These are phyloP conservation scores for Pluvialis apricaria DNA, from an alignment of 2,113 vertebrate species.

Conservation along the genomic window DNA sequence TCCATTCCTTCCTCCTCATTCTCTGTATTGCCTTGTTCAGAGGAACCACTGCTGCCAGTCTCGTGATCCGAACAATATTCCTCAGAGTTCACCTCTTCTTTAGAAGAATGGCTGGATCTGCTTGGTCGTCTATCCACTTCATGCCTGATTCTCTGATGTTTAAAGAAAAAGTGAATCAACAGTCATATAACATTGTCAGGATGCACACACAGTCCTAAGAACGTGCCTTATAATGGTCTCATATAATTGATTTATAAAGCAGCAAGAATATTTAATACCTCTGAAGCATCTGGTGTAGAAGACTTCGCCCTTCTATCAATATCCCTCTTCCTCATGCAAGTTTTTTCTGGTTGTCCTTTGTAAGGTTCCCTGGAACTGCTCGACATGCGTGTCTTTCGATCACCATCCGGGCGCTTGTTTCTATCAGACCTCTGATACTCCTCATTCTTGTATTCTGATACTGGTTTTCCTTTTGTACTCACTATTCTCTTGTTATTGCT, in stretches of 20 bases:
- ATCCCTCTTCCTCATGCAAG: constrained; percentile 80
- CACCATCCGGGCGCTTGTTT: constrained; percentile 76
- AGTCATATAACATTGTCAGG: constrained; percentile 63
- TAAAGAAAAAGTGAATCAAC: constrained; percentile 77
- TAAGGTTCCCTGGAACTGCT: constrained; percentile 76
- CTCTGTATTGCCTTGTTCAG: constrained; percentile 83
- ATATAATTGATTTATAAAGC: constrained; percentile 62
- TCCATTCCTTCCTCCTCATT: constrained; percentile 83
- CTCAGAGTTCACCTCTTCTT: constrained; percentile 85
- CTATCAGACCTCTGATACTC: constrained; percentile 85
- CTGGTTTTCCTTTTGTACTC: constrained; percentile 71
- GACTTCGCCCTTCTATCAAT: constrained; percentile 82
- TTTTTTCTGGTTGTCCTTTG: constrained; percentile 81
- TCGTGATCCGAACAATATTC: constrained; percentile 89
- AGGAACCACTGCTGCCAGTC: constrained; percentile 87
- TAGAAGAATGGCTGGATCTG: constrained; percentile 86
- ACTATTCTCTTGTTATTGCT: constrained; percentile 81
- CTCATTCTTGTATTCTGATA: constrained; percentile 80
- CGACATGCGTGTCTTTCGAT: constrained; percentile 79
- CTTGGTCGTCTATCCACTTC: constrained; percentile 79
- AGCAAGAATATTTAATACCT: constrained; percentile 76
- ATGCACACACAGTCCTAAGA: constrained; percentile 60
- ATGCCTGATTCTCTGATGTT: constrained; percentile 83
- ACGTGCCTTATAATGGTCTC: constrained; percentile 29
- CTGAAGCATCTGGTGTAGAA: constrained; percentile 77